Evolutionary conservation across 2,888 invertebrate genomes (phyloP).

Genomic region (Amiota communis): DNA sequence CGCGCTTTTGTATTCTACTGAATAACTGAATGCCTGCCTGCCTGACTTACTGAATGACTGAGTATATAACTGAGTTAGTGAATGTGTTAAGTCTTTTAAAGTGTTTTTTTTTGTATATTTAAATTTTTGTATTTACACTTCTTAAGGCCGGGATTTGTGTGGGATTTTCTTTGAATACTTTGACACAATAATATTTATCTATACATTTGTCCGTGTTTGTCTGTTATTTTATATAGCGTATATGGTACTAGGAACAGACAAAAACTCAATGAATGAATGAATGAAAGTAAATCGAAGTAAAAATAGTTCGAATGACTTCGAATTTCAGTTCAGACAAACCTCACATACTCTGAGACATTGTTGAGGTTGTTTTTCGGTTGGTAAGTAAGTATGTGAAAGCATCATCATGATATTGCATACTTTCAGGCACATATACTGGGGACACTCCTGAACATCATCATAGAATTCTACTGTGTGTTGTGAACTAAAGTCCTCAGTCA

Average conservation of each 20-base stretch:
- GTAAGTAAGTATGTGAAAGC: neutral
- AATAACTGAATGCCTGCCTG: neutral
- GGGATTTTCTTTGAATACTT: neutral
- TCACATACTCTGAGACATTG: neutral
- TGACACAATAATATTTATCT: conserved; percentile 2
- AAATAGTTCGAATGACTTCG: too few relatives aligned
- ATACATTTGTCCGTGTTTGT: neutral
- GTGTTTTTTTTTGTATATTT: conserved; percentile 11
- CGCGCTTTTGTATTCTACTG: neutral
- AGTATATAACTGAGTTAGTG: neutral
- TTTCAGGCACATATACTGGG: neutral
- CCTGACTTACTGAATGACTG: neutral
- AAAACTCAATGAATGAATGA: too few relatives aligned
- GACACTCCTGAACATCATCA: neutral
- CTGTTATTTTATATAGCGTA: neutral
- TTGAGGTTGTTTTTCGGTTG: neutral
- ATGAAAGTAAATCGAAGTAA: too few relatives aligned
- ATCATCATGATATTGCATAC: neutral
- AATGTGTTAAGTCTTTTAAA: conserved; percentile 8
- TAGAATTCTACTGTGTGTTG: neutral
- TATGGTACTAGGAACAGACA: too few relatives aligned
- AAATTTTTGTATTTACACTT: conserved; percentile 22
- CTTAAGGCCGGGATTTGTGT: conserved; percentile 6
- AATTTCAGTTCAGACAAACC: neutral
- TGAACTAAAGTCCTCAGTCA: neutral